A percentile compares a stretch with the other conserved stretches of the same genome.
Conservation (phyloP, 2,888 invertebrate species). For the Hydroisotoma schaefferi region DNA sequence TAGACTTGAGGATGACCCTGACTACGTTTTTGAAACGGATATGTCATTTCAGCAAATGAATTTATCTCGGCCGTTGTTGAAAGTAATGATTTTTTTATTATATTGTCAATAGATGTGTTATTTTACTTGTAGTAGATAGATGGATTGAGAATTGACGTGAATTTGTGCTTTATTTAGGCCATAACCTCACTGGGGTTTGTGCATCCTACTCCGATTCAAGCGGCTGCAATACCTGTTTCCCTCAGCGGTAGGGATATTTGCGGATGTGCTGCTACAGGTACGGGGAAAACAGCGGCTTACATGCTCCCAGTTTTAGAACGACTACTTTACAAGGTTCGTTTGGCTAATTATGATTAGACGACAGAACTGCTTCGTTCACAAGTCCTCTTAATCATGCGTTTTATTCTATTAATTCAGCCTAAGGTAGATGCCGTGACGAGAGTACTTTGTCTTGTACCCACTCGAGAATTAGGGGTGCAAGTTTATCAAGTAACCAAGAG, state of each 20-base stretch:
- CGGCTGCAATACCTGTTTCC: slow-evolving; percentile 90
- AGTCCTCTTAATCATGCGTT: slow-evolving; percentile 91
- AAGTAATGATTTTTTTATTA: slow-evolving; percentile 55
- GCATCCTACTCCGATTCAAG: slow-evolving; percentile 95
- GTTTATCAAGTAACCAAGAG: slow-evolving; percentile 98
- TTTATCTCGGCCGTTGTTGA: slow-evolving; percentile 85
- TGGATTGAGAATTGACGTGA: no score
- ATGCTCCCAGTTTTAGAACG: slow-evolving; percentile 93
- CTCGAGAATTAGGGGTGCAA: slow-evolving; percentile 98
- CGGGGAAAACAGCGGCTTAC: slow-evolving; percentile 98
- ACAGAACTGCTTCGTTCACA: slow-evolving; percentile 99
- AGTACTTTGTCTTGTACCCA: slow-evolving; percentile 90
- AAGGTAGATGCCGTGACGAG: slow-evolving; percentile 60
- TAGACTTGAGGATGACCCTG: slow-evolving; percentile 65
- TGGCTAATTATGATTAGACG: slow-evolving; percentile 97
- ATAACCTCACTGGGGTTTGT: slow-evolving; percentile 82
- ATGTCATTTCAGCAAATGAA: slow-evolving; percentile 91
- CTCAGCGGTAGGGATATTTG: slow-evolving; percentile 91
- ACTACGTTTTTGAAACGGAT: slow-evolving; percentile 57
- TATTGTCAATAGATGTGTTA: no score
- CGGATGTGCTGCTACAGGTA: slow-evolving; percentile 98
- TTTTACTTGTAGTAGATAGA: no score
- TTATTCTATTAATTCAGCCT: slow-evolving; percentile 94
- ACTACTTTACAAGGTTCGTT: slow-evolving; percentile 72
- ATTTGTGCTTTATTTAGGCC: slow-evolving; percentile 66